Evolutionary conservation across 2,888 invertebrate species (phyloP), one percentile per base, ranked within the genome.

Genomic region (Heterodera filipjevi): DNA sequence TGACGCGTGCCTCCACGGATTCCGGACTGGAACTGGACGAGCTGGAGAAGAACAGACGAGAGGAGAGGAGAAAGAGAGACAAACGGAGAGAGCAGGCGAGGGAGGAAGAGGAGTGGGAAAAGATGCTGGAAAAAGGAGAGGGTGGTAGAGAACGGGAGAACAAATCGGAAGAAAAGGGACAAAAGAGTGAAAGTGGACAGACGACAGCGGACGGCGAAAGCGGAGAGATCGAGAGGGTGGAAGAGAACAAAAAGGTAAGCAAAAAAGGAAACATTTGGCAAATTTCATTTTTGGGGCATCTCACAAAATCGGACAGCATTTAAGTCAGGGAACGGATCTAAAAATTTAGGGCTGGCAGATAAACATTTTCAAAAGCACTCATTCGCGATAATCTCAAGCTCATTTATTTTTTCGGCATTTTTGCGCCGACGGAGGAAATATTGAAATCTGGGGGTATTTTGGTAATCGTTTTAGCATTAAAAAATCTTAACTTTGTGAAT

Each of bases 11-110:
- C 33, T 75, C 75, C 19, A 39, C 35, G 64, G 75, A 75, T 16
- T 75, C 75, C 16, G 75, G 75, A 30, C 22, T 75, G 75, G 75
- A 75, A 30, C 64, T 64, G 39, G 75, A 75, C 39, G 59, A 73
- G 8, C 19, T 73, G 73, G 66, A 66, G 22, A 16, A 22, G 49
- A 39, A 33, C 39, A 59, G 32, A 19, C 64, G 75, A 73, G 70
- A 27, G 32, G 39, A 70, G 32, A 71, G 27, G 33, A 32, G 35
- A 2, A 68, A 35, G 33, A 22, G 27, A 8, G 33, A 27, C 68
- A 32, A 68, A 35, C 33, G 35, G 68, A 68, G 33, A 22, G 68
- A 32, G 14, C 33, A 27, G 66, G 30, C 32, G 27, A 30, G 32
- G 30, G 32, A 33, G 16, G 66, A 35, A 35, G 33, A 68, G 68